Conservation (phyloP, 1,140 invertebrate species). For the Ips typographus region DNA sequence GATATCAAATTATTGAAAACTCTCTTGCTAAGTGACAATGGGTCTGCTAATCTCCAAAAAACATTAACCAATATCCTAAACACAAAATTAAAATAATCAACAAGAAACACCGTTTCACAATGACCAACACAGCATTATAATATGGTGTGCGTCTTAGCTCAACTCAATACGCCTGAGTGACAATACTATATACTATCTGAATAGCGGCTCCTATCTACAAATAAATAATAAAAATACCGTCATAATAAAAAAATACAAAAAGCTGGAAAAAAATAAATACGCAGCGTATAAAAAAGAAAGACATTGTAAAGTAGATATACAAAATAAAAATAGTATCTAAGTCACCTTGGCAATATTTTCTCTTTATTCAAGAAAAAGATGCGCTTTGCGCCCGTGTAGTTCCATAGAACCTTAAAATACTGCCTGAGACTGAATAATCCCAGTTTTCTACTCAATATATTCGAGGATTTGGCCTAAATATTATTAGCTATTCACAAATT, state of each 20-base stretch:
- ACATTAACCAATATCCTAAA: background rate
- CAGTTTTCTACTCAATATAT: no score
- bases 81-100: background rate
- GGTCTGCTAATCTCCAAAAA: background rate
- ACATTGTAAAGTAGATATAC: background rate
- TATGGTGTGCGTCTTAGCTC: constrained; percentile 1
- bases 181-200: background rate
- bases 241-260: background rate
- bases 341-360: no score
- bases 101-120: background rate
- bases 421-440: no score
- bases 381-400: no score
- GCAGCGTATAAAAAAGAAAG: background rate
- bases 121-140: background rate
- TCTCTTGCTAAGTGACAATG: background rate
- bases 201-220: background rate
- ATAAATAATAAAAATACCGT: background rate
- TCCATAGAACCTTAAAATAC: no score
- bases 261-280: background rate
- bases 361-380: no score
- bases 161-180: constrained; percentile 3
- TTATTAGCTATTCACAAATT: no score
- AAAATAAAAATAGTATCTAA: background rate
- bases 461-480: no score
- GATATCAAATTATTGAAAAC: no score